phyloP scores from a whole-genome alignment of 2,797 vertebrate genomes.

The Sebastes steindachneri region DNA sequence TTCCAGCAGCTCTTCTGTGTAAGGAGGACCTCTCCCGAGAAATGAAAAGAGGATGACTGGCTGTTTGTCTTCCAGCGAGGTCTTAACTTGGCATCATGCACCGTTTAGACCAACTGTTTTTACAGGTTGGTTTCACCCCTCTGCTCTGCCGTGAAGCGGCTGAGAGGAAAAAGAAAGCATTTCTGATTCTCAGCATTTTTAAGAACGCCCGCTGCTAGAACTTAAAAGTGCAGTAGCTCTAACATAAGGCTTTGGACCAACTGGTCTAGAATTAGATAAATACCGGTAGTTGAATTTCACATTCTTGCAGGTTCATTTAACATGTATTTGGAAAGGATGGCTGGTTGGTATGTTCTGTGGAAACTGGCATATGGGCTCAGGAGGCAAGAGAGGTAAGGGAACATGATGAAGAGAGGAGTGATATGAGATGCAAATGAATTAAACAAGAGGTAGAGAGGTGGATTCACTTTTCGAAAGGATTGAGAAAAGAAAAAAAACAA shows the following conservation, averaged over 20 bases:
- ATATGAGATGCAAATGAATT: constrained; percentile 13
- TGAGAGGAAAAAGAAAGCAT: constrained; percentile 18
- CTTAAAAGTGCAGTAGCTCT: constrained; percentile 43
- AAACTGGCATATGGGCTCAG: constrained; percentile 45
- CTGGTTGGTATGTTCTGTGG: constrained; percentile 42
- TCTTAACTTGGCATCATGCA: constrained; percentile 48
- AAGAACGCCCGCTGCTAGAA: constrained; percentile 21
- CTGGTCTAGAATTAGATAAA: constrained; percentile 61
- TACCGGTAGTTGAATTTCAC: constrained; percentile 54
- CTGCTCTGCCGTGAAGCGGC: constrained; percentile 13
- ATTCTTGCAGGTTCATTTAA: constrained; percentile 66
- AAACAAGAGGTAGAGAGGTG: background rate
- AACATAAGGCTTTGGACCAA: constrained; percentile 46
- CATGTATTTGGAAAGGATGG: constrained; percentile 49
- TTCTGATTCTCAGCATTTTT: constrained; percentile 40
- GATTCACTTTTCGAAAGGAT: background rate
- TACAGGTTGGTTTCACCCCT: constrained; percentile 56
- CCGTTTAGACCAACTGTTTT: constrained; percentile 58
- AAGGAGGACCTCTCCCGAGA: constrained; percentile 43
- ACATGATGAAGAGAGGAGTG: constrained; percentile 1
- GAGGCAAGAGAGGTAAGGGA: background rate
- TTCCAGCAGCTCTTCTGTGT: constrained; percentile 32
- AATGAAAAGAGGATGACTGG: constrained; percentile 47
- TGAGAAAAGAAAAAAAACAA: background rate
- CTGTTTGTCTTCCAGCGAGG: constrained; percentile 57